A percentile compares a stretch with the other conserved stretches of the same genome.
phyloP scores from a whole-genome alignment of 2,888 invertebrate genomes.

The Microplitis deprimator region DNA sequence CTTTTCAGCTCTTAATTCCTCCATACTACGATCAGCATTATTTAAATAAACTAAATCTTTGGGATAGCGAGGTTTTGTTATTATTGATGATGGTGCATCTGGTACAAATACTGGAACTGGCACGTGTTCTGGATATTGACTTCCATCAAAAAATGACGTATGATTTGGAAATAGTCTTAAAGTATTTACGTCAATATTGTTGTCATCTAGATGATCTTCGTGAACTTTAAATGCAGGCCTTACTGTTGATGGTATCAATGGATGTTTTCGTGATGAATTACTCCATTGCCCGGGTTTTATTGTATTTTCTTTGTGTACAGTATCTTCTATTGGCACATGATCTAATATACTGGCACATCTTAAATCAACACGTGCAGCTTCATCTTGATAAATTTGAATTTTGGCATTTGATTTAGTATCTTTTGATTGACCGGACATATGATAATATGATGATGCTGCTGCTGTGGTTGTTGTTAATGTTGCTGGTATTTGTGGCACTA shows the following conservation, averaged over 20 bases:
- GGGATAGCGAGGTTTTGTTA: conserved; percentile 65
- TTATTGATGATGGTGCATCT: conserved; percentile 56
- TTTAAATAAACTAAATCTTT: conserved; percentile 74
- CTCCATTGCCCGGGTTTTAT: conserved; percentile 82
- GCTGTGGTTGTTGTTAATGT: conserved; percentile 51
- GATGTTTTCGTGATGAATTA: conserved; percentile 69
- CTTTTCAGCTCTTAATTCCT: conserved; percentile 80
- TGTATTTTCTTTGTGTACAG: conserved; percentile 79
- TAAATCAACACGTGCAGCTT: conserved; percentile 56
- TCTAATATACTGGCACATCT: conserved; percentile 74
- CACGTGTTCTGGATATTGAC: conserved; percentile 59
- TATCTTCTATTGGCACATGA: conserved; percentile 73
- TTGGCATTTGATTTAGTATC: conserved; percentile 73
- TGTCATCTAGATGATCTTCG: conserved; percentile 74
- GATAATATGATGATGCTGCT: conserved; percentile 55
- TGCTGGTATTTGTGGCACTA: conserved; percentile 69
- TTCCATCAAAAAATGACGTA: conserved; percentile 62
- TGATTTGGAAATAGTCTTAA: conserved; percentile 65
- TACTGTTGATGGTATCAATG: conserved; percentile 59
- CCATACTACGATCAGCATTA: conserved; percentile 82
- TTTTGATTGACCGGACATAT: conserved; percentile 55
- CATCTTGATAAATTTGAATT: conserved; percentile 74
- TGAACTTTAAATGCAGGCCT: conserved; percentile 75
- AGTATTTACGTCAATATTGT: conserved; percentile 56
- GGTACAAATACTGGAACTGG: conserved; percentile 62